phyloP scores from a whole-genome alignment of 1,140 invertebrate species.

The Danaus plexippus region DNA sequence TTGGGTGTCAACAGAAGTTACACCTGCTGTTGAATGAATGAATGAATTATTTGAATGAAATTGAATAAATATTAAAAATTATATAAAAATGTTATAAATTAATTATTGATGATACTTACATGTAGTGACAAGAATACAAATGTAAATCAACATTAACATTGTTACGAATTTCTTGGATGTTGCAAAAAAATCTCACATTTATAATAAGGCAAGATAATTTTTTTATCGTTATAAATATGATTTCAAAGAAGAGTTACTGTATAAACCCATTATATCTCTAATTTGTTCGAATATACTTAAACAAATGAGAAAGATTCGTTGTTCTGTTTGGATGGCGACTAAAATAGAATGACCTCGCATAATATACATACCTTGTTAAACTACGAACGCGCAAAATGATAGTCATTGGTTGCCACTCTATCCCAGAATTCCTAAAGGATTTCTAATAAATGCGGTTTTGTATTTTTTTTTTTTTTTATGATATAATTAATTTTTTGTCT shows the following conservation, averaged over 20 bases:
- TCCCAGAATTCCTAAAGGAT: too few species aligned
- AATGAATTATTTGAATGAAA: too few species aligned
- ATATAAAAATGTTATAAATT: neutral
- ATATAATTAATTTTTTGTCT: too few species aligned
- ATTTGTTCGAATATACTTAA: neutral
- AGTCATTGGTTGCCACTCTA: neutral
- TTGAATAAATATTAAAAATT: neutral
- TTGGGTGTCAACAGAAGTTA: too few species aligned
- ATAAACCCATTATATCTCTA: neutral
- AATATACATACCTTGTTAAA: neutral
- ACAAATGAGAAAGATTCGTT: slow-evolving; percentile 5
- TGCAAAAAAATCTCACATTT: too few species aligned
- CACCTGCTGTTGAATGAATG: too few species aligned
- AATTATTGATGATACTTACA: slow-evolving; percentile 16
- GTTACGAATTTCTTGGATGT: too few species aligned
- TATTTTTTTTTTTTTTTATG: too few species aligned
- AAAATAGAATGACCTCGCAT: slow-evolving; percentile 38
- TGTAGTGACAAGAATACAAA: slow-evolving; percentile 14
- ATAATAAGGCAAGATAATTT: too few species aligned
- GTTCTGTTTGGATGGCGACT: slow-evolving; percentile 18
- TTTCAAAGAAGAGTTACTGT: neutral
- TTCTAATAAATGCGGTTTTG: too few species aligned
- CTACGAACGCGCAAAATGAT: slow-evolving; percentile 1
- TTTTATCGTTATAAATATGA: too few species aligned
- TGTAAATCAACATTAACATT: slow-evolving; percentile 9